Evolutionary conservation across 2,888 invertebrate genomes (phyloP), one percentile per base, ranked within the genome.

Genomic region (Zeuzera pyrina): DNA sequence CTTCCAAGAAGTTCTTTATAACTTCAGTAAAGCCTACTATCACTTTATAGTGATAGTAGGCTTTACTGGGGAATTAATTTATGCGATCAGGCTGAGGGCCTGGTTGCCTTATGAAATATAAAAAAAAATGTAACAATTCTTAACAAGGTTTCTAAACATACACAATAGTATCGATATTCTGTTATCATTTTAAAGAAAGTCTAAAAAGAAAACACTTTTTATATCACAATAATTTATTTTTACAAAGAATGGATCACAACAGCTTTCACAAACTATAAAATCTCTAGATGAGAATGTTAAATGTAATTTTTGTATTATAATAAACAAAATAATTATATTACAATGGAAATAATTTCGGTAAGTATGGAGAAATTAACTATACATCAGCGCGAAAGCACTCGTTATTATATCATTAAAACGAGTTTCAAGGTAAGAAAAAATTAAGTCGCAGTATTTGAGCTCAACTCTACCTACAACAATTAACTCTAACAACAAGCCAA

Each of bases 181-280:
- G 22, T 22, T 22, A n/a, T 22, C 8, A 22, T 22, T 22, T 10
- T 19, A 19, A 19, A 4, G 29, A 29, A n/a, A 48, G 38, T 34
- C 36, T 46, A 49, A 42, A 56, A 55, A 48, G 42, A 45, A 47
- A 38, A 48, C 12, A 27, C 6, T 38, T 52, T 53, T 69, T 81
- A 64, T 84, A 84, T 84, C 84, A 83, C 84, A 84, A 84, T 84
- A 84, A 84, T 84, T 84, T 83, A 84, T 84, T 84, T 77, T 79
- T 79, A 84, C 83, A 83, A 83, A 76, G 71, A 72, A 76, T 66
- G 67, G 70, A 69, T 77, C 77, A 78, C 76, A 76, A 76, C 72
- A 76, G 69, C 65, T 76, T 68, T 69, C 67, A 71, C 68, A 70
- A 70, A 57, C 67, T 60, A n/a, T n/a, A 62, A 57, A 61, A 62